Percentiles rank a stretch among this genome's conserved stretches.
These are phyloP conservation scores for Microplitis mediator DNA, from an alignment of 1,140 invertebrate genomes.

Conservation along the genomic window DNA sequence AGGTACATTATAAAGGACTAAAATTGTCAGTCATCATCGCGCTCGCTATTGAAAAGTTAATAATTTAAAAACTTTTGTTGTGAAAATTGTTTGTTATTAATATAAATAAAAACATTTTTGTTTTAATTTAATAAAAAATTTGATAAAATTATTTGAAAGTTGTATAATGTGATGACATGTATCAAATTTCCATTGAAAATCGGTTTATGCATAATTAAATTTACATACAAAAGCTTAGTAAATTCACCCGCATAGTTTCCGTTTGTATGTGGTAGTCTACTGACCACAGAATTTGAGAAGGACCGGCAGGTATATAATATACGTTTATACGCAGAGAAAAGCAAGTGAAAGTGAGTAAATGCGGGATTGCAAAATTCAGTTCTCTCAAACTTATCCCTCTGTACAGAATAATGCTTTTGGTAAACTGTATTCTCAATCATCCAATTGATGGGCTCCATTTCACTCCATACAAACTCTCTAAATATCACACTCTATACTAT, in stretches of 20 bases:
- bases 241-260: conserved; percentile 31
- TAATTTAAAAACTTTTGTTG: no score
- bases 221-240: not conserved
- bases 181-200: conserved; percentile 30
- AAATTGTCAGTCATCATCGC: no score
- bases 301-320: conserved; percentile 2
- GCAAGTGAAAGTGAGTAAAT: conserved; percentile 31
- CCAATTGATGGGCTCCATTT: conserved; percentile 1
- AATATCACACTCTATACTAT: no score
- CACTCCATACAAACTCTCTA: not conserved
- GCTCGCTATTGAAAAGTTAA: no score
- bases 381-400: not conserved
- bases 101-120: no score
- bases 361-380: not conserved
- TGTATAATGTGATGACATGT: not conserved
- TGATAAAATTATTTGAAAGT: no score
- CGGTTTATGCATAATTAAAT: conserved; percentile 30
- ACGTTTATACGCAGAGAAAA: conserved; percentile 16
- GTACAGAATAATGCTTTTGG: not conserved
- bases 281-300: conserved; percentile 29
- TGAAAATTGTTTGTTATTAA: no score
- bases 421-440: not conserved
- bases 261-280: conserved; percentile 38
- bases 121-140: no score
- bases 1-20: no score